These are phyloP conservation scores for Cebidichthys violaceus DNA, from an alignment of 2,113 vertebrate species.

Conservation along the genomic window DNA sequence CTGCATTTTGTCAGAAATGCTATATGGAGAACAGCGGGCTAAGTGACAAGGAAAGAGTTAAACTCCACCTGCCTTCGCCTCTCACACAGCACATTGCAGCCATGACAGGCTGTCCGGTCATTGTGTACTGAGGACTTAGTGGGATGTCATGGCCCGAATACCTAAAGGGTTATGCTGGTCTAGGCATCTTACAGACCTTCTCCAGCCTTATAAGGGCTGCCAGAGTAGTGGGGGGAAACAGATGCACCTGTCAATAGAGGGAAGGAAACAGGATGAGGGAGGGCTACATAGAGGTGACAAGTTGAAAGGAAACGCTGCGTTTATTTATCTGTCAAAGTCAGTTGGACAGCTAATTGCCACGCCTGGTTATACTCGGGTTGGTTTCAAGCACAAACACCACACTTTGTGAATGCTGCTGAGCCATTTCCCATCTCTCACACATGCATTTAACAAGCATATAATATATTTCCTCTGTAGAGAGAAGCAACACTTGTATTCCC, in stretches of 20 bases:
- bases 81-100: constrained; percentile 75
- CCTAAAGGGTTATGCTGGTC: constrained; percentile 75
- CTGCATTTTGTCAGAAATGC: constrained; percentile 17
- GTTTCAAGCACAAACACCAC: constrained; percentile 41
- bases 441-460: constrained; percentile 35
- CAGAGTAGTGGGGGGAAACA: constrained; percentile 65
- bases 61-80: constrained; percentile 78
- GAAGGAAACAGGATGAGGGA: constrained; percentile 72
- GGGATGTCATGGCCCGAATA: constrained; percentile 77
- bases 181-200: constrained; percentile 74
- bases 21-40: constrained; percentile 7
- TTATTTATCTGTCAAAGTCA: constrained; percentile 73
- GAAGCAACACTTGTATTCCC: constrained; percentile 12
- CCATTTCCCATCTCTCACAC: constrained; percentile 22
- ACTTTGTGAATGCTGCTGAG: constrained; percentile 22
- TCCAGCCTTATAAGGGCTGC: constrained; percentile 76
- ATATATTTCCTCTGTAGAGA: constrained; percentile 19
- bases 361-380: constrained; percentile 13
- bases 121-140: constrained; percentile 77
- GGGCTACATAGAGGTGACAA: constrained; percentile 47
- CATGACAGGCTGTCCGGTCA: constrained; percentile 76
- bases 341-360: constrained; percentile 47
- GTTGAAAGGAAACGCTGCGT: constrained; percentile 73
- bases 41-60: constrained; percentile 66
- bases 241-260: constrained; percentile 84